Percentiles rank a stretch among this genome's conserved stretches.
Conservation (phyloP, 2,113 vertebrate species). For the Recurvirostra avosetta region DNA sequence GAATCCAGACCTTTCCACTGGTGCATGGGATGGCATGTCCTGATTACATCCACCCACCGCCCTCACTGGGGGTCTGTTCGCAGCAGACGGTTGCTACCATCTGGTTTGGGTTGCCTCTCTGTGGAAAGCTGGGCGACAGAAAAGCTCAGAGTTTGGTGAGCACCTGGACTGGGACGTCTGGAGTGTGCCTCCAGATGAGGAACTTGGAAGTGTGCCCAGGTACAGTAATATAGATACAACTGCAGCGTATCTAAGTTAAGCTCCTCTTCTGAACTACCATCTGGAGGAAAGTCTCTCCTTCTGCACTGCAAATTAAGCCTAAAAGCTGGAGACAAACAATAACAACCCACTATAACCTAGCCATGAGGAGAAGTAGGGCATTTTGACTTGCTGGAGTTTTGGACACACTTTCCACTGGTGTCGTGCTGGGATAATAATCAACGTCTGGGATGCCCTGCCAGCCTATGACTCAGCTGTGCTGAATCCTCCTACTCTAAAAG, state of each 20-base stretch:
- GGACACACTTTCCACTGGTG: not conserved
- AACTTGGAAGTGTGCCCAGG: not conserved
- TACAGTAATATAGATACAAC: not conserved
- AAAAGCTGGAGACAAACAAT: not conserved
- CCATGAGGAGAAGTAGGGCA: not conserved
- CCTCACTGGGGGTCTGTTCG: not conserved
- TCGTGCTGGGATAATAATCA: not conserved
- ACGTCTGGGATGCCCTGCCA: not conserved
- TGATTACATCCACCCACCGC: not conserved
- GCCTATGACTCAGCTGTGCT: not conserved
- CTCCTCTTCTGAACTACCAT: not conserved
- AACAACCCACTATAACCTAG: not conserved
- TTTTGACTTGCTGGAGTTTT: not conserved
- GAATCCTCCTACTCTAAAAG: not conserved
- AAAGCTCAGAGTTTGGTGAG: not conserved
- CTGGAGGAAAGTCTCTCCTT: not conserved
- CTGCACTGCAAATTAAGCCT: not conserved
- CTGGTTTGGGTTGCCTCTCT: not conserved
- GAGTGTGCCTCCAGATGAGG: not conserved
- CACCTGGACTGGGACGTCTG: not conserved
- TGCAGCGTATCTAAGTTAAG: not conserved
- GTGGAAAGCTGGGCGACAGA: not conserved
- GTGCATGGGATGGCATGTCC: not conserved
- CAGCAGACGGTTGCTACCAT: rapidly evolving
- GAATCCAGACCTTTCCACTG: not conserved